These are phyloP conservation scores for Metopia argyrocephala DNA, from an alignment of 2,888 invertebrate species.

Conservation along the genomic window DNA sequence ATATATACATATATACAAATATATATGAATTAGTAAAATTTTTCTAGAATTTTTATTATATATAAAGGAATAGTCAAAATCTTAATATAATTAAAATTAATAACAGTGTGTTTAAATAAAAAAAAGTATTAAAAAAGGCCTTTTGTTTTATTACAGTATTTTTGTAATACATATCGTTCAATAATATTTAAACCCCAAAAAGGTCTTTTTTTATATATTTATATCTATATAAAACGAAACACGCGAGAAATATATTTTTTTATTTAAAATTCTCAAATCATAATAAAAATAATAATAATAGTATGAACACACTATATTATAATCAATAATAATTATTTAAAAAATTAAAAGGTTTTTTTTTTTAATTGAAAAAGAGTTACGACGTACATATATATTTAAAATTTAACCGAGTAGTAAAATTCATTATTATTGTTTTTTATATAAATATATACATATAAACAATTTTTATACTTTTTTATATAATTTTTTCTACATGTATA, in stretches of 20 bases:
- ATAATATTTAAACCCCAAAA: slow-evolving; percentile 42
- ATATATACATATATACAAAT: too few relatives aligned
- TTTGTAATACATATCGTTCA: slow-evolving; percentile 64
- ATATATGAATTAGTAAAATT: slow-evolving; percentile 68
- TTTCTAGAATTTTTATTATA: slow-evolving; percentile 76
- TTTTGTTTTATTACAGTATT: slow-evolving; percentile 59
- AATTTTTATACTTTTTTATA: slow-evolving; percentile 62
- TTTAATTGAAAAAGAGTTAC: slow-evolving; percentile 6
- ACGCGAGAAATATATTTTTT: slow-evolving; percentile 46
- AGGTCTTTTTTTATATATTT: slow-evolving; percentile 43
- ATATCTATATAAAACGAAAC: slow-evolving; percentile 9
- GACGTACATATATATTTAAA: slow-evolving; percentile 15
- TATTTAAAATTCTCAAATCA: slow-evolving; percentile 42
- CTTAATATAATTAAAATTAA: slow-evolving; percentile 30
- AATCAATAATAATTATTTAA: slow-evolving; percentile 30
- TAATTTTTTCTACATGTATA: slow-evolving; percentile 61
- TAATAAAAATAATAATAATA: slow-evolving; percentile 16
- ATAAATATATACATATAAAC: slow-evolving; percentile 31
- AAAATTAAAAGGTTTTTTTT: slow-evolving; percentile 9
- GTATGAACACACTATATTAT: slow-evolving; percentile 51
- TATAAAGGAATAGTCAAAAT: slow-evolving; percentile 61
- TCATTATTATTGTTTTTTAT: slow-evolving; percentile 51
- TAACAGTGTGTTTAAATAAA: slow-evolving; percentile 54
- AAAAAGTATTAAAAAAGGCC: slow-evolving; percentile 57
- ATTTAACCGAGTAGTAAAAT: slow-evolving; percentile 51